A percentile compares a stretch with the other conserved stretches of the same genome.
Evolutionary conservation across 1,140 invertebrate species (phyloP).

Genomic region (Lanistes nyassanus): DNA sequence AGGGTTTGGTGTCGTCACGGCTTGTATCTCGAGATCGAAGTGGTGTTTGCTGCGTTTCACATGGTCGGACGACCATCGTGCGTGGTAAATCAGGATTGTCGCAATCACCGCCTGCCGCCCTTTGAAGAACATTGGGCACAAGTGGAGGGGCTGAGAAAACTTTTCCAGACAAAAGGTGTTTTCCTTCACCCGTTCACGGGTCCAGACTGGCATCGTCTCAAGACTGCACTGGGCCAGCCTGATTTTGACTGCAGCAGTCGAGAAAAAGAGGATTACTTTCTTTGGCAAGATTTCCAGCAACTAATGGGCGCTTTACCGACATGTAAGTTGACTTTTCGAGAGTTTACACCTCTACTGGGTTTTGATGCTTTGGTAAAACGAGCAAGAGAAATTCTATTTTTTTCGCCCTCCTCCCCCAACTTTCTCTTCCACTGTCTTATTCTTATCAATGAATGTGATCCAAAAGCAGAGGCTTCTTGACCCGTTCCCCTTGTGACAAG

Average conservation of each 20-base stretch:
- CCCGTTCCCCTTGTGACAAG: not conserved
- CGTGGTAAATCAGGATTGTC: not conserved
- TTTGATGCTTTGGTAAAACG: too few relatives aligned
- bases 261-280: not conserved
- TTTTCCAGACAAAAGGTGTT: not conserved
- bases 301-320: too few relatives aligned
- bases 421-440: too few relatives aligned
- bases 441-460: too few relatives aligned
- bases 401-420: too few relatives aligned
- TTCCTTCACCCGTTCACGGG: not conserved
- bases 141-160: not conserved
- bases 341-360: too few relatives aligned
- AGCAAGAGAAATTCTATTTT: too few relatives aligned
- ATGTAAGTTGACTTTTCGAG: too few relatives aligned
- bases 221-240: not conserved
- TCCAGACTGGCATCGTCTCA: not conserved
- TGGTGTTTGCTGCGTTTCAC: not conserved
- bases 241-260: not conserved
- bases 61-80: not conserved
- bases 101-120: not conserved
- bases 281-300: not conserved
- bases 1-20: too few relatives aligned
- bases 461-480: too few relatives aligned
- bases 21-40: not conserved
- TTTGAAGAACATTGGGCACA: not conserved